phyloP scores from a whole-genome alignment of 2,113 vertebrate species.

The Etheostoma cragini region DNA sequence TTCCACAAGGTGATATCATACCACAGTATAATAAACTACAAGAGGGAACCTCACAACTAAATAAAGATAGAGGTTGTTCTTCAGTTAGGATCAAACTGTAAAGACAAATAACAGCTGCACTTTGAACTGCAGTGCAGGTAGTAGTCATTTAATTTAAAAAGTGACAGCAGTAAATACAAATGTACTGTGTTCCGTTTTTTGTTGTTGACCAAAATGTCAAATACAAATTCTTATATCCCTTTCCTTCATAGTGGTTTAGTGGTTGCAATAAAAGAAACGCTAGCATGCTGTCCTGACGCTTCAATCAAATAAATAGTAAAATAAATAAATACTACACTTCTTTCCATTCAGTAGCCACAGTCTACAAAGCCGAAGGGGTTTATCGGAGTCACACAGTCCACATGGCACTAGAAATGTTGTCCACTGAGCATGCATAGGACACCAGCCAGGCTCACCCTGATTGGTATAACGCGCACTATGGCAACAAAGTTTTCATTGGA shows the following conservation, averaged over 20 bases:
- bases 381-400: constrained; percentile 49
- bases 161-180: constrained; percentile 54
- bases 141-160: constrained; percentile 62
- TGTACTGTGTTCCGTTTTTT: constrained; percentile 9
- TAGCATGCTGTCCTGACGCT: constrained; percentile 20
- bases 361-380: constrained; percentile 50
- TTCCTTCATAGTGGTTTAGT: not conserved
- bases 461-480: constrained; percentile 53
- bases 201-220: constrained; percentile 36
- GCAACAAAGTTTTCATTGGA: constrained; percentile 52
- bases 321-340: constrained; percentile 41
- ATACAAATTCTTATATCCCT: constrained; percentile 26
- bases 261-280: constrained; percentile 41
- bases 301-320: constrained; percentile 38
- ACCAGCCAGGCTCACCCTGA: constrained; percentile 46
- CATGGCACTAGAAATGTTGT: constrained; percentile 72
- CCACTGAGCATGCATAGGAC: constrained; percentile 43
- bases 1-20: not conserved
- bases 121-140: constrained; percentile 39
- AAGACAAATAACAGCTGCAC: constrained; percentile 50
- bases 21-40: constrained; percentile 11
- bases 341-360: constrained; percentile 46
- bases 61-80: constrained; percentile 12
- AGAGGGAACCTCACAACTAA: constrained; percentile 8
- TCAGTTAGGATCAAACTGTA: constrained; percentile 12